Evolutionary conservation across 1,140 invertebrate species (phyloP).

Genomic region (Drosophila albomicans): DNA sequence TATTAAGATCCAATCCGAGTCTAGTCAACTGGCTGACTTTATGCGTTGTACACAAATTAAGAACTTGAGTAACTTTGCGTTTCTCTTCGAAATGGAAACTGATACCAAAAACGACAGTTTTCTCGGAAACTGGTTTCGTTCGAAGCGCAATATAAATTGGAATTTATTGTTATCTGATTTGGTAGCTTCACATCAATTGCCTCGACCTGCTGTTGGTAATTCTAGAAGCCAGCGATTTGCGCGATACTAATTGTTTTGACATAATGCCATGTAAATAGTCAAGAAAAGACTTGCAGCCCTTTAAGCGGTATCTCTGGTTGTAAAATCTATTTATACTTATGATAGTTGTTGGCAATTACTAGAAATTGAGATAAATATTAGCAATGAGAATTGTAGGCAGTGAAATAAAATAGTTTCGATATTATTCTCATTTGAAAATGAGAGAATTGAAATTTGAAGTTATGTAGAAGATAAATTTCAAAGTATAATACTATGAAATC

Average conservation of each 20-base stretch:
- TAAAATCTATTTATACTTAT: too few relatives aligned
- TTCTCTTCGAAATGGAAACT: constrained; percentile 11
- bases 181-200: neutral
- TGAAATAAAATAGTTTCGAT: too few relatives aligned
- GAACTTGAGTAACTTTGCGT: constrained; percentile 25
- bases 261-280: constrained; percentile 9
- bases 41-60: constrained; percentile 39
- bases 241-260: constrained; percentile 18
- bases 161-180: constrained; percentile 30
- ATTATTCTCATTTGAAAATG: too few relatives aligned
- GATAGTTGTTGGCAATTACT: too few relatives aligned
- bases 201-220: constrained; percentile 4
- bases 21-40: constrained; percentile 15
- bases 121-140: constrained; percentile 13
- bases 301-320: too few relatives aligned
- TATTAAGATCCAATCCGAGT: constrained; percentile 21
- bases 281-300: neutral
- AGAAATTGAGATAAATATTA: too few relatives aligned
- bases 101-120: constrained; percentile 8
- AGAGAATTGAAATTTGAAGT: too few relatives aligned
- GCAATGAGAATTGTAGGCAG: too few relatives aligned
- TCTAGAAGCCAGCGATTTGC: constrained; percentile 14
- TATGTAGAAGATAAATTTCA: too few relatives aligned
- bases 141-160: neutral
- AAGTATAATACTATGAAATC: too few relatives aligned